These are phyloP conservation scores for Xenus cinereus DNA, from an alignment of 2,113 vertebrate genomes.

Conservation along the genomic window DNA sequence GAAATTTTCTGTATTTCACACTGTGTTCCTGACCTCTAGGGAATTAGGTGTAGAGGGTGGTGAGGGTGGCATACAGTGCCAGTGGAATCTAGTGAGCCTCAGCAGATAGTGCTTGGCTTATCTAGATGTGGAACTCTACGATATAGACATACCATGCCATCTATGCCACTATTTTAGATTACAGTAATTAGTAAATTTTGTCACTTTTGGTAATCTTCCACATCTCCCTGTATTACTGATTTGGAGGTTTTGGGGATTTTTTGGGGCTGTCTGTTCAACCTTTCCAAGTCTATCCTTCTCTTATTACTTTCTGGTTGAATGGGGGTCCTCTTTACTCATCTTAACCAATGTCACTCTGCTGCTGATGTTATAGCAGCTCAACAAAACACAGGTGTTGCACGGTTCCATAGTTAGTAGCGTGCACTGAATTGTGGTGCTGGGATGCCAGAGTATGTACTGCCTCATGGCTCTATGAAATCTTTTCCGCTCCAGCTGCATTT, in stretches of 20 bases:
- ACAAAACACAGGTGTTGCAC: background rate
- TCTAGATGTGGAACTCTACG: background rate
- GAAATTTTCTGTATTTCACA: background rate
- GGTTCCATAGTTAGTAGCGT: fast-evolving
- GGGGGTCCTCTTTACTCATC: background rate
- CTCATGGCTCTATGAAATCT: background rate
- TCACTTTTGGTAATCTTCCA: background rate
- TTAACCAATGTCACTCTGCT: background rate
- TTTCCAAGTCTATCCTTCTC: background rate
- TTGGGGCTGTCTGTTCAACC: background rate
- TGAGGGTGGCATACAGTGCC: background rate
- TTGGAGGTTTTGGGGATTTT: background rate
- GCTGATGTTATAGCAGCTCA: background rate
- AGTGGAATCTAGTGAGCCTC: background rate
- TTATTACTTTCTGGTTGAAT: background rate
- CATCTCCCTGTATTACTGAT: background rate
- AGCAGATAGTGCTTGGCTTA: background rate
- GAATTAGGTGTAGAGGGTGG: background rate
- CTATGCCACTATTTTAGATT: background rate
- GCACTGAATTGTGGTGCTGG: background rate
- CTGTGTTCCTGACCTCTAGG: background rate
- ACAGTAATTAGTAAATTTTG: background rate
- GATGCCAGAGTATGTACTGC: background rate
- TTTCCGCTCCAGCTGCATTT: background rate
- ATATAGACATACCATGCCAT: fast-evolving